Percentiles rank a stretch among this genome's conserved stretches.
Conservation (phyloP, 2,797 vertebrate genomes). For the Rhodeus uyekii region DNA sequence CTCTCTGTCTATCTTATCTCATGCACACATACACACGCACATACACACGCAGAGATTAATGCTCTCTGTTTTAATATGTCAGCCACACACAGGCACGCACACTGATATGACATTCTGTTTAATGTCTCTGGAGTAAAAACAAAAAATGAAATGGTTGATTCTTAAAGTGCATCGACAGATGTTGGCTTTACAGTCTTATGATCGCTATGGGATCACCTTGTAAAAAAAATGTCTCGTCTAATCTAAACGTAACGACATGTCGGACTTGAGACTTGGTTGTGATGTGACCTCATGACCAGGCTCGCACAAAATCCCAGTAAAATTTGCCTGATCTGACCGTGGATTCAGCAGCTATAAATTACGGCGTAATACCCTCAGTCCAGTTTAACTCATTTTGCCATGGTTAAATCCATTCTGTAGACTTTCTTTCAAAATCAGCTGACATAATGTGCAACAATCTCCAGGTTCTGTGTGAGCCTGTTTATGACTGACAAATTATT, state of each 20-base stretch:
- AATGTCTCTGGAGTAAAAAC: constrained; percentile 13
- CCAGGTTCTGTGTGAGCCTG: neutral
- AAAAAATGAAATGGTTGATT: constrained; percentile 16
- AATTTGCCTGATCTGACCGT: neutral
- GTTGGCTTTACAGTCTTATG: neutral
- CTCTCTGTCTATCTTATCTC: constrained; percentile 25
- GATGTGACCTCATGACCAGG: neutral
- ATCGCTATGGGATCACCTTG: neutral
- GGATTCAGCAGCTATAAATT: neutral
- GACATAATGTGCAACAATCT: neutral
- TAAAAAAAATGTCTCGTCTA: neutral
- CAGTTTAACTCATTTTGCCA: neutral
- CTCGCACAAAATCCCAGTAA: neutral
- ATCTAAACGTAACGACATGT: neutral
- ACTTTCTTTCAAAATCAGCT: neutral
- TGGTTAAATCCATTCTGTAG: neutral
- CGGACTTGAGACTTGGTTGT: neutral
- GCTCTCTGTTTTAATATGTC: constrained; percentile 43
- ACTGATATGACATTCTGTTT: constrained; percentile 52
- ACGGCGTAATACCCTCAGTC: neutral
- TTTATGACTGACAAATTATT: neutral
- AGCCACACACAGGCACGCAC: constrained; percentile 9
- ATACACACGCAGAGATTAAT: constrained; percentile 46
- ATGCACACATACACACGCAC: constrained; percentile 5
- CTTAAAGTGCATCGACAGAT: constrained; percentile 5